These are phyloP conservation scores for Tolmerus cingulatus DNA, from an alignment of 2,888 invertebrate species.

Conservation along the genomic window DNA sequence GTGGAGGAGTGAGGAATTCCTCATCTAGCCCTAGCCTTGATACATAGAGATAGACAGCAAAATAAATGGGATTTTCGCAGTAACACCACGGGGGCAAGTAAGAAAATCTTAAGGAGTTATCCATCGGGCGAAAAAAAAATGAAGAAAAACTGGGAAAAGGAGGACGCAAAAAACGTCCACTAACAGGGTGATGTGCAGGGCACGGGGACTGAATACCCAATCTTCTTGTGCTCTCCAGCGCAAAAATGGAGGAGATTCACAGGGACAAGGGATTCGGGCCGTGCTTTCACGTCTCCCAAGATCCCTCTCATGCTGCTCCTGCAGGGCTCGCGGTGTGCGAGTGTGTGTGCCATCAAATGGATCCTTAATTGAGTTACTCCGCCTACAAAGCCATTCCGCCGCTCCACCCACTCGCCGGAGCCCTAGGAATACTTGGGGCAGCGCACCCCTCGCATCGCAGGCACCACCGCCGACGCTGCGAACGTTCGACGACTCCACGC, in stretches of 20 bases:
- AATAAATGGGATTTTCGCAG: conserved; percentile 45
- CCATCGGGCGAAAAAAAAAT: not conserved
- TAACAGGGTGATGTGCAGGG: conserved; percentile 26
- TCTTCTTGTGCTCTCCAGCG: conserved; percentile 31
- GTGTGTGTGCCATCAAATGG: conserved; percentile 62
- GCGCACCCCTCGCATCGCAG: not conserved
- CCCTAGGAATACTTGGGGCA: not conserved
- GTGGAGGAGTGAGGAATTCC: not conserved
- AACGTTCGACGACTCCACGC: not conserved
- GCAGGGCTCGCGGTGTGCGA: not conserved
- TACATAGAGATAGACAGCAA: conserved; percentile 43
- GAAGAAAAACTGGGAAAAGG: not conserved
- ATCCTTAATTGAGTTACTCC: conserved; percentile 65
- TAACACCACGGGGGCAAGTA: conserved; percentile 42
- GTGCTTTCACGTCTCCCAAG: conserved; percentile 27
- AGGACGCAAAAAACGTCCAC: conserved; percentile 11
- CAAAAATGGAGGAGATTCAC: conserved; percentile 22
- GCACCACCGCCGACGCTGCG: not conserved
- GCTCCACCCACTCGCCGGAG: not conserved
- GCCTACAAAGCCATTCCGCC: conserved; percentile 54
- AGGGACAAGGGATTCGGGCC: conserved; percentile 5
- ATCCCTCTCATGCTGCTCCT: conserved; percentile 3
- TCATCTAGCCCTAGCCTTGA: conserved; percentile 37
- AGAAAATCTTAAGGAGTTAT: conserved; percentile 44
- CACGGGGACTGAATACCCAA: conserved; percentile 44